Conservation (phyloP, 2,888 invertebrate genomes). For the Epistrophe grossulariae region DNA sequence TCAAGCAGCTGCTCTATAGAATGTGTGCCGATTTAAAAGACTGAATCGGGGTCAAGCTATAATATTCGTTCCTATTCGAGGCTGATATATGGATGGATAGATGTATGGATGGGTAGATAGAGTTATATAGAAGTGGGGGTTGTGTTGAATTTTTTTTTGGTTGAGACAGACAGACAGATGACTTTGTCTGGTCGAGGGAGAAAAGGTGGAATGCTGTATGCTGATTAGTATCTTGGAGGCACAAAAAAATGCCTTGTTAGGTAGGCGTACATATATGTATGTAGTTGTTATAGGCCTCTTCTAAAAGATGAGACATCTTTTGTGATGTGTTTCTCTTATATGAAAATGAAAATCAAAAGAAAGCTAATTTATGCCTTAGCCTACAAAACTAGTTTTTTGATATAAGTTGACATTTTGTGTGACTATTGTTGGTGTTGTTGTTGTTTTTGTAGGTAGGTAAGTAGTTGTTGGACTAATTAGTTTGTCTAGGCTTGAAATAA, state of each 20-base stretch:
- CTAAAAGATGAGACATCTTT: constrained; percentile 18
- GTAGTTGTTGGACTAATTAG: neutral
- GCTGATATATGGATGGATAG: constrained; percentile 22
- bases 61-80: constrained; percentile 54
- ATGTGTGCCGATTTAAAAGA: constrained; percentile 67
- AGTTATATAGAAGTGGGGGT: constrained; percentile 10
- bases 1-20: constrained; percentile 18
- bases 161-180: constrained; percentile 28
- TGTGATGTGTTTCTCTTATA: neutral
- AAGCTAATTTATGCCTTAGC: constrained; percentile 21
- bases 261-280: neutral
- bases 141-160: neutral
- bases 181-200: constrained; percentile 31
- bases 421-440: too few relatives aligned
- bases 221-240: constrained; percentile 28
- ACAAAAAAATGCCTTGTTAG: neutral
- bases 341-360: constrained; percentile 25
- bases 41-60: constrained; percentile 67
- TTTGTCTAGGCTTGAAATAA: constrained; percentile 1
- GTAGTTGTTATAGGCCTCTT: neutral
- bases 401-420: neutral
- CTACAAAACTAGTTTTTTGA: constrained; percentile 18
- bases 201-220: neutral
- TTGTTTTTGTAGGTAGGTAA: too few relatives aligned
- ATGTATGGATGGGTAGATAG: constrained; percentile 8